Conservation (phyloP, 1,140 invertebrate species). For the Leptopilina boulardi region DNA sequence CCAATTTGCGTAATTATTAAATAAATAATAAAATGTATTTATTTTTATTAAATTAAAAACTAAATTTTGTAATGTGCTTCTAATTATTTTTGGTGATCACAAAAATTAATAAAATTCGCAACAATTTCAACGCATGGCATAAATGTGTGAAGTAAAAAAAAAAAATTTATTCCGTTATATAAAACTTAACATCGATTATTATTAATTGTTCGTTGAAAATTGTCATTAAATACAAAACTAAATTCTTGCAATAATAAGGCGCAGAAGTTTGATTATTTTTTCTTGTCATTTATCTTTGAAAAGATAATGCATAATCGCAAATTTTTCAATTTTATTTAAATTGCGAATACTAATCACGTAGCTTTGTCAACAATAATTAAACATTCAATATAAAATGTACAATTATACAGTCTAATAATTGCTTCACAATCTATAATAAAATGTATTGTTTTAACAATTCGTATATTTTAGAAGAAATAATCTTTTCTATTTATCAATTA, state of each 20-base stretch:
- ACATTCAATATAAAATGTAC: slow-evolving; percentile 26
- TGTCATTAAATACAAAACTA: not conserved
- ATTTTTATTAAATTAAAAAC: not conserved
- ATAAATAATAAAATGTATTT: not conserved
- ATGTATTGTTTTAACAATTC: slow-evolving; percentile 13
- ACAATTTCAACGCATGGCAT: slow-evolving; percentile 12
- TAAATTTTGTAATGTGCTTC: not conserved
- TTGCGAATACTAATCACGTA: not conserved
- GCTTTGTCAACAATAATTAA: not conserved
- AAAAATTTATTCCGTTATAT: not conserved
- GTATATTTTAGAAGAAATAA: not conserved
- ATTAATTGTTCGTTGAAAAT: not conserved
- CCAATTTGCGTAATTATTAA: not conserved
- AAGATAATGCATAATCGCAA: not conserved
- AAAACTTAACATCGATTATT: slow-evolving; percentile 16
- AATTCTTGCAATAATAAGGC: not conserved
- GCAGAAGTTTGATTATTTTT: not conserved
- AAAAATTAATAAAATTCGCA: slow-evolving; percentile 2
- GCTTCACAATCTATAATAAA: slow-evolving; percentile 18
- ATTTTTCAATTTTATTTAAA: not conserved
- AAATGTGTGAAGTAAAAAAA: not conserved
- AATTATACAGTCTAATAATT: slow-evolving; percentile 16
- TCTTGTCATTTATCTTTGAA: too few relatives aligned
- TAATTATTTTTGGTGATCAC: not conserved
- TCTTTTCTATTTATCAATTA: too few relatives aligned